Evolutionary conservation across 2,113 vertebrate genomes (phyloP), one percentile per base, ranked within the genome.

Genomic region (Ailuropoda melanoleuca): DNA sequence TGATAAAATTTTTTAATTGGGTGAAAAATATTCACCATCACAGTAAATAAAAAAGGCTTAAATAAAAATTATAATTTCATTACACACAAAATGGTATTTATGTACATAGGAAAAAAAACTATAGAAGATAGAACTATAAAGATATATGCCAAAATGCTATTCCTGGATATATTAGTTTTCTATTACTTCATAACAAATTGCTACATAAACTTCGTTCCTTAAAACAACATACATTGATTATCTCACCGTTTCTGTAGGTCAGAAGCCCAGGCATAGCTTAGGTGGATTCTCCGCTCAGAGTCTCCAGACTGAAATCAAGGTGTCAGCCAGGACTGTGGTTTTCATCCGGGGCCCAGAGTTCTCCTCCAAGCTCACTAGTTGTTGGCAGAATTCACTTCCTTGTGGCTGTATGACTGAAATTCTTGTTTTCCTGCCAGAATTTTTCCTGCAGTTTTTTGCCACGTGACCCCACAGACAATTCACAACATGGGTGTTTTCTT

Each of bases 351-450:
- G 9, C 58, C 34, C 58, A 6, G 9, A 21, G 37, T 86, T 29
- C 46, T 86, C 70, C 55, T 66, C 46, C 70, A 86, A 55, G 26
- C 70, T 93, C 6, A 43, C 58, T 55, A 21, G n/a, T 64, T 86
- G n/a, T 66, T 86, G 91, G 82, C 81, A 77, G 58, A 93, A 85
- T 93, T 86, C 56, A 56, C 17, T 75, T 75, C 43, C 66, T 62
- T 75, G 21, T 75, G 81, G 43, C 53, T 31, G 26, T 85, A 34
- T 93, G 46, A 64, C 68, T 93, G 92, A 93, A 86, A 72, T 66
- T 82, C 70, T 93, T 93, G 82, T 86, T 86, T 93, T 77, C 58
- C 46, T n/a, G 92, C 92, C 92, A 86, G 34, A 58, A 34, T 58
- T 70, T 64, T 64, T 24, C 46, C 19, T 8, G 1, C 9, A 64